Percentiles rank a stretch among this genome's conserved stretches.
Evolutionary conservation across 2,888 invertebrate genomes (phyloP).

Genomic region (Cremastinae sp.): DNA sequence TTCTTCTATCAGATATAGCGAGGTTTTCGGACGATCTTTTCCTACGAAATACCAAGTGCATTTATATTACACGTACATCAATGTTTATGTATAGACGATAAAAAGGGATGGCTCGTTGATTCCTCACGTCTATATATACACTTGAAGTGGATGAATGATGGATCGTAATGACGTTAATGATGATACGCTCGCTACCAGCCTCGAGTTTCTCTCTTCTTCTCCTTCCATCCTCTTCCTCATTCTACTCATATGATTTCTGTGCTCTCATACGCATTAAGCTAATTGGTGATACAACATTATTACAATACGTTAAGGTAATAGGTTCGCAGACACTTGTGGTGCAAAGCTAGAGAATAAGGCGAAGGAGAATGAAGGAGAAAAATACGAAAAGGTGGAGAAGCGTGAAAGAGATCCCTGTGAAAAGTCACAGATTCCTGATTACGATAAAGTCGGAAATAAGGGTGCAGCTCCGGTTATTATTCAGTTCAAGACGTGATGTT

Average conservation of each 20-base stretch:
- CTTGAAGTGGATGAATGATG: slow-evolving; percentile 64
- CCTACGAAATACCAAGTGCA: slow-evolving; percentile 17
- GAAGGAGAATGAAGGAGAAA: neutral
- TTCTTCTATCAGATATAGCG: slow-evolving; percentile 12
- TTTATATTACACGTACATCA: slow-evolving; percentile 7
- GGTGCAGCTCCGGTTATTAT: too few species aligned
- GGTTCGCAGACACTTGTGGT: slow-evolving; percentile 45
- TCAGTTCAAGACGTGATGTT: too few species aligned
- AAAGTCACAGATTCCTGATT: slow-evolving; percentile 65
- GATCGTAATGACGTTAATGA: slow-evolving; percentile 67
- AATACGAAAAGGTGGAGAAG: slow-evolving; percentile 66
- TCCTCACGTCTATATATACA: slow-evolving; percentile 50
- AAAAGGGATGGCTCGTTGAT: slow-evolving; percentile 60
- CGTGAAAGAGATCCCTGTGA: slow-evolving; percentile 70
- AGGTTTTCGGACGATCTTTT: slow-evolving; percentile 49
- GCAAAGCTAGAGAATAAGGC: neutral
- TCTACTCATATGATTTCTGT: slow-evolving; percentile 15
- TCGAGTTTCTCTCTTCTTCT: slow-evolving; percentile 41
- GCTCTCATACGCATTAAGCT: slow-evolving; percentile 63
- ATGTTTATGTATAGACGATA: slow-evolving; percentile 25
- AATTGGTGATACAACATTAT: slow-evolving; percentile 76
- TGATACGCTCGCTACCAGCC: slow-evolving; percentile 64
- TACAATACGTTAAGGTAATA: slow-evolving; percentile 76
- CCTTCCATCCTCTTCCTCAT: slow-evolving; percentile 37
- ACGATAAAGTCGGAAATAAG: slow-evolving; percentile 66